These are phyloP conservation scores for Odocoileus virginianus DNA, from an alignment of 2,113 vertebrate species.

Conservation along the genomic window DNA sequence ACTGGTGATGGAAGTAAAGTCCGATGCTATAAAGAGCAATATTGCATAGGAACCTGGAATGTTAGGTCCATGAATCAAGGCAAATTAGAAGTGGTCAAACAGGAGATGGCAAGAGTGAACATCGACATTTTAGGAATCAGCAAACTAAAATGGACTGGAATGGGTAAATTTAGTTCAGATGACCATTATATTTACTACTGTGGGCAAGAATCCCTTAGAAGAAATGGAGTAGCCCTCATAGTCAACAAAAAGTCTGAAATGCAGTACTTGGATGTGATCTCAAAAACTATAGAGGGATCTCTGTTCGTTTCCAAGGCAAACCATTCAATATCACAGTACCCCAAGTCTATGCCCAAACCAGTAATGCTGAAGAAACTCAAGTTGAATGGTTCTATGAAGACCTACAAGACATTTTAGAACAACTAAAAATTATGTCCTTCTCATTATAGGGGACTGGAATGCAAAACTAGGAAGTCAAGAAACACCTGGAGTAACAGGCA, in stretches of 20 bases:
- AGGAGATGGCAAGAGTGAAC: not conserved
- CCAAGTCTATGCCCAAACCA: not conserved
- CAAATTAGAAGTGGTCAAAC: not conserved
- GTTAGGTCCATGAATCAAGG: not conserved
- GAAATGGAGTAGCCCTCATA: not conserved
- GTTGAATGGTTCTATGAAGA: not conserved
- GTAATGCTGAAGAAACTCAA: not conserved
- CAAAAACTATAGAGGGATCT: accelerated
- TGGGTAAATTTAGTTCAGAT: not conserved
- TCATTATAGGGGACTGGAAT: not conserved
- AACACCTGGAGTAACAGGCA: not conserved
- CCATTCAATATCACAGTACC: not conserved
- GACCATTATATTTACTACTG: not conserved
- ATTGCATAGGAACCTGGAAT: not conserved
- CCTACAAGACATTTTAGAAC: not conserved
- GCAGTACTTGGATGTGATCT: not conserved
- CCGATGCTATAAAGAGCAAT: not conserved
- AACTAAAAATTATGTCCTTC: not conserved
- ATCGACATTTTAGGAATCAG: not conserved
- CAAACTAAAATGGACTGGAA: not conserved
- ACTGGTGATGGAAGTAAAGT: not conserved
- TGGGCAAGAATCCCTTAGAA: not conserved
- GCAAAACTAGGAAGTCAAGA: not conserved
- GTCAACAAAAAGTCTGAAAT: not conserved
- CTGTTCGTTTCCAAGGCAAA: not conserved